Percentiles rank a stretch among this genome's conserved stretches.
phyloP scores from a whole-genome alignment of 2,888 invertebrate genomes.

The Hirudinaria manillensis region DNA sequence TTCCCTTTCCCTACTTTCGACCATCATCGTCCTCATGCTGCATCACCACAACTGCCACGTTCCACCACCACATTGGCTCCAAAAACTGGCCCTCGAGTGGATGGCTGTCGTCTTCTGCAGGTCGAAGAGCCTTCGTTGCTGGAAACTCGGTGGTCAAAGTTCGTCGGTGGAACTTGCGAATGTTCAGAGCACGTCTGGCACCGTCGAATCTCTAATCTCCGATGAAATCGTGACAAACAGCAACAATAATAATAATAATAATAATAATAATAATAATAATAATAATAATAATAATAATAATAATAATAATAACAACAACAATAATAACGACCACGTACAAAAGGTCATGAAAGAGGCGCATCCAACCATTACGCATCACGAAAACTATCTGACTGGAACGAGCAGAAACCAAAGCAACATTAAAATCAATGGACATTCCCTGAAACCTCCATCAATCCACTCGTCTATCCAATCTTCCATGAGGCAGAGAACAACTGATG shows the following conservation, averaged over 20 bases:
- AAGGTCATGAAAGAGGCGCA: not conserved
- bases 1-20: slow-evolving; percentile 35
- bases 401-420: not conserved
- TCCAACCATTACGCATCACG: not conserved
- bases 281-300: too few species aligned
- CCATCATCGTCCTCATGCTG: slow-evolving; percentile 36
- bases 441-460: not conserved
- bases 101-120: slow-evolving; percentile 23
- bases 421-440: not conserved
- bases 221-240: not conserved
- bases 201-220: not conserved
- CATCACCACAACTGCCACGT: slow-evolving; percentile 33
- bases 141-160: not conserved
- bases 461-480: not conserved
- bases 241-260: slow-evolving; percentile 9
- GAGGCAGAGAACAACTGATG: not conserved
- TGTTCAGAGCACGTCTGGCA: not conserved
- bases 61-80: slow-evolving; percentile 36
- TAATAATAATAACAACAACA: not conserved
- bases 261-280: not conserved
- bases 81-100: slow-evolving; percentile 31
- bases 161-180: too few species aligned
- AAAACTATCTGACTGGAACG: not conserved
- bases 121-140: not conserved
- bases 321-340: too few species aligned